Percentiles rank a stretch among this genome's conserved stretches.
Conservation (phyloP, 2,797 vertebrate genomes). For the Gymnoscopelus braueri region DNA sequence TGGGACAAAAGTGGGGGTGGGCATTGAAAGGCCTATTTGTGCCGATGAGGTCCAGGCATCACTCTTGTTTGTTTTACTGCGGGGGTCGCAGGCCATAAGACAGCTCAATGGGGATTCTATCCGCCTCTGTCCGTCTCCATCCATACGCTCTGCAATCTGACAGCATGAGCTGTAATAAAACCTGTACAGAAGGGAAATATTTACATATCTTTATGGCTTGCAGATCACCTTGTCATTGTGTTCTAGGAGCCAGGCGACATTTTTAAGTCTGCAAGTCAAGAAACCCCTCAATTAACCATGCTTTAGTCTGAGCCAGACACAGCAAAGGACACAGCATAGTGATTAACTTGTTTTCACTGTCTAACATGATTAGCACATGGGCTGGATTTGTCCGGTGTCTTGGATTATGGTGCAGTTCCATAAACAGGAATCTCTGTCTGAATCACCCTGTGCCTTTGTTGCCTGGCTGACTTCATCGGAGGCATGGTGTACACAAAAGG, state of each 20-base stretch:
- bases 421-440: conserved; percentile 9
- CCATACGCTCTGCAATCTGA: conserved; percentile 34
- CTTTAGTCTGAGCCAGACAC: conserved; percentile 39
- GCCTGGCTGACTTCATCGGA: background rate
- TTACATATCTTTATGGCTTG: conserved; percentile 39
- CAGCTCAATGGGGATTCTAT: conserved; percentile 69
- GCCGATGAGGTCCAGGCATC: conserved; percentile 63
- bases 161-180: conserved; percentile 30
- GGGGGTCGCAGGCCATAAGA: conserved; percentile 45
- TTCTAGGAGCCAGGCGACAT: conserved; percentile 45
- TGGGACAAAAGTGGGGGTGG: conserved; percentile 75
- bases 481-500: too few species aligned
- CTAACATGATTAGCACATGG: conserved; percentile 53
- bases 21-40: conserved; percentile 78
- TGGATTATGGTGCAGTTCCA: background rate
- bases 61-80: conserved; percentile 70
- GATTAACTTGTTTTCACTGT: conserved; percentile 56
- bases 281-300: conserved; percentile 48
- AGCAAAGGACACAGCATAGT: conserved; percentile 30
- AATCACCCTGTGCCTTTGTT: background rate
- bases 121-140: conserved; percentile 43
- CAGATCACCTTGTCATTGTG: conserved; percentile 38
- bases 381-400: conserved; percentile 7
- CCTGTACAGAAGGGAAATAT: conserved; percentile 37
- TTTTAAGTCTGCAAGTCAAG: conserved; percentile 34